phyloP scores from a whole-genome alignment of 1,140 invertebrate species.

The Drosophila rufa region DNA sequence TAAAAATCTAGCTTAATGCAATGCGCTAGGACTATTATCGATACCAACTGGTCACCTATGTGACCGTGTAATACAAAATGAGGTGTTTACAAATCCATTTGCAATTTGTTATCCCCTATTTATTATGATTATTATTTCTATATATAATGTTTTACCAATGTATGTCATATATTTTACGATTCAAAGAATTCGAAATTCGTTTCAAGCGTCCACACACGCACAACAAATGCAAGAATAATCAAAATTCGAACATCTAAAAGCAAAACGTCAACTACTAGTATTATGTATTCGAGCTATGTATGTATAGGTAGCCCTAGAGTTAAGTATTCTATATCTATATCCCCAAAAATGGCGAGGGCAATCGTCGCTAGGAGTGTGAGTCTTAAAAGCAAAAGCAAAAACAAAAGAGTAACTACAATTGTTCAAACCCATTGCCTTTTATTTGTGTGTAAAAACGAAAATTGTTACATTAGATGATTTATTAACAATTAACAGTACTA shows the following conservation, averaged over 20 bases:
- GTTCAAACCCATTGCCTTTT: conserved; percentile 73
- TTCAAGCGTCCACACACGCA: conserved; percentile 51
- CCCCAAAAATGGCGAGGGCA: conserved; percentile 30
- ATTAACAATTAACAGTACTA: conserved; percentile 21
- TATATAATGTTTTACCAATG: conserved; percentile 20
- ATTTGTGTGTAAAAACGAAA: conserved; percentile 61
- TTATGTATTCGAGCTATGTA: conserved; percentile 72
- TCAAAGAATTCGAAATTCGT: conserved; percentile 53
- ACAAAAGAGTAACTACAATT: conserved; percentile 41
- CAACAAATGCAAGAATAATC: conserved; percentile 69
- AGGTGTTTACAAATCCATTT: neutral
- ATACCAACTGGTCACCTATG: neutral
- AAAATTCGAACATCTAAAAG: conserved; percentile 56
- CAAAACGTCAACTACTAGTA: conserved; percentile 67
- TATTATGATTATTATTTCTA: neutral
- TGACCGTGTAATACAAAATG: no score
- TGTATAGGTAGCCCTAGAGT: conserved; percentile 62
- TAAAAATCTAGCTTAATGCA: no score
- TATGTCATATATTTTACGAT: conserved; percentile 37
- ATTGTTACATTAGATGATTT: conserved; percentile 61
- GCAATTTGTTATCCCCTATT: conserved; percentile 32
- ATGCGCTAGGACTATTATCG: neutral
- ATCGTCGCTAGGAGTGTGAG: conserved; percentile 45
- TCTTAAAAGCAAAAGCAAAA: conserved; percentile 32
- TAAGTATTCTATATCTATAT: conserved; percentile 41